These are phyloP conservation scores for Sciaenops ocellatus DNA, from an alignment of 2,797 vertebrate species.

Conservation along the genomic window DNA sequence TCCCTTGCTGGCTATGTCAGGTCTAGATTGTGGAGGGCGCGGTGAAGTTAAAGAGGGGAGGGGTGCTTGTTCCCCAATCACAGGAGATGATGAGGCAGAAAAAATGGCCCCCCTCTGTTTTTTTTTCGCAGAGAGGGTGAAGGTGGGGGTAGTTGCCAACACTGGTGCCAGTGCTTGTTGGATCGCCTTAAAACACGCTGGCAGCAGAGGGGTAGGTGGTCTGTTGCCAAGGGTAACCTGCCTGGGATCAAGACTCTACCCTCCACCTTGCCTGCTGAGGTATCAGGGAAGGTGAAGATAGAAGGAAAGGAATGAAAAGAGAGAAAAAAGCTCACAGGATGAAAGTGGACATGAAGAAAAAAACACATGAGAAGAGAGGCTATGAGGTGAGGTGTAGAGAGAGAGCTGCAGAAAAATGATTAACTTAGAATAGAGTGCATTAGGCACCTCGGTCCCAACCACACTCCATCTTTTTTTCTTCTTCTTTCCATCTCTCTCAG, in stretches of 20 bases:
- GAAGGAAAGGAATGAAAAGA: constrained; percentile 11
- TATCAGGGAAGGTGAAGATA: constrained; percentile 50
- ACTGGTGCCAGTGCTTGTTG: constrained; percentile 26
- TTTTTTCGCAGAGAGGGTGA: constrained; percentile 1
- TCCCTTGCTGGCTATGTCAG: constrained; percentile 30
- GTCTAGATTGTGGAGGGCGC: constrained; percentile 2
- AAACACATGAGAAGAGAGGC: constrained; percentile 11
- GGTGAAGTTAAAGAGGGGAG: constrained; percentile 23
- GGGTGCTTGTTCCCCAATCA: constrained; percentile 48
- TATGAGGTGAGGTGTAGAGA: constrained; percentile 26
- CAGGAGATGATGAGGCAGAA: constrained; percentile 51
- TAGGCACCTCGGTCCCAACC: constrained; percentile 4
- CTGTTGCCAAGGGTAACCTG: constrained; percentile 68
- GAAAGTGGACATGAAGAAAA: constrained; percentile 20
- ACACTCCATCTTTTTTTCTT: neutral
- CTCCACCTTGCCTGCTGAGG: constrained; percentile 55
- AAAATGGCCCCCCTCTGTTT: constrained; percentile 17
- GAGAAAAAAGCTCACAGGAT: constrained; percentile 24
- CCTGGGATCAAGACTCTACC: constrained; percentile 51
- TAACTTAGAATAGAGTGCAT: constrained; percentile 58
- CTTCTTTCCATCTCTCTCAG: constrained; percentile 42
- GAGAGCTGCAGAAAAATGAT: constrained; percentile 59
- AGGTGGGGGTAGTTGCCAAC: constrained; percentile 3
- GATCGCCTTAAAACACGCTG: constrained; percentile 36
- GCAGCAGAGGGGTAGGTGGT: constrained; percentile 48